Conservation (phyloP, 2,797 vertebrate species). For the Xenopus petersii region DNA sequence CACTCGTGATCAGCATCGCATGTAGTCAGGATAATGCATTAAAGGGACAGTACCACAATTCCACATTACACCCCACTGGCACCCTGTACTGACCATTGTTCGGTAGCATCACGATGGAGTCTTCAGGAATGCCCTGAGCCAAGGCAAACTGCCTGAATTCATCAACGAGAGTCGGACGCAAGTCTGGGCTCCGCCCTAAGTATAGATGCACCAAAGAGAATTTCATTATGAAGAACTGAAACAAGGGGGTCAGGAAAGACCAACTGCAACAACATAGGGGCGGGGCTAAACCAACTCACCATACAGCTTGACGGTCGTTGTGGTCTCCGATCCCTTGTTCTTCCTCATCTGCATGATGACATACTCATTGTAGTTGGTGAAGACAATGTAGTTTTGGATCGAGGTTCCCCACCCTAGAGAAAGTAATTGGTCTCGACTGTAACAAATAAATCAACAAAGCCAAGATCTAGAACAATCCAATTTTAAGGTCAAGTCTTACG, state of each 20-base stretch:
- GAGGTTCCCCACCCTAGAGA: conserved; percentile 68
- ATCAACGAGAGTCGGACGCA: conserved; percentile 71
- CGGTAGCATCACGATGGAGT: conserved; percentile 64
- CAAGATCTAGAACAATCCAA: too few relatives aligned
- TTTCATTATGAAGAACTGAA: neutral
- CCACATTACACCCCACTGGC: too few relatives aligned
- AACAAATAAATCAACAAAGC: too few relatives aligned
- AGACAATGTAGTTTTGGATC: conserved; percentile 76
- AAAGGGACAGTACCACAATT: too few relatives aligned
- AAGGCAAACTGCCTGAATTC: conserved; percentile 75
- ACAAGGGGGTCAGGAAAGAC: neutral
- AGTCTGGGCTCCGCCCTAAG: conserved; percentile 73
- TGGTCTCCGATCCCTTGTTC: conserved; percentile 58
- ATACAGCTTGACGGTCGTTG: conserved; percentile 73
- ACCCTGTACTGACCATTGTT: conserved; percentile 70
- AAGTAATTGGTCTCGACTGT: neutral
- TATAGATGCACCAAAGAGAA: neutral
- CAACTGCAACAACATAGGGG: too few relatives aligned
- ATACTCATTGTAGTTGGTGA: conserved; percentile 86
- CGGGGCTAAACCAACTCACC: conserved; percentile 64
- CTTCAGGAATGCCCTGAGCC: conserved; percentile 68
- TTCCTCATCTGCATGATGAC: conserved; percentile 77
- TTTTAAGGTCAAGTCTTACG: conserved; percentile 56
- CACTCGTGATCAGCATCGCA: too few relatives aligned
- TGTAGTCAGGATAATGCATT: too few relatives aligned